phyloP scores from a whole-genome alignment of 2,888 invertebrate species.

The Xanthostigma xanthostigma region DNA sequence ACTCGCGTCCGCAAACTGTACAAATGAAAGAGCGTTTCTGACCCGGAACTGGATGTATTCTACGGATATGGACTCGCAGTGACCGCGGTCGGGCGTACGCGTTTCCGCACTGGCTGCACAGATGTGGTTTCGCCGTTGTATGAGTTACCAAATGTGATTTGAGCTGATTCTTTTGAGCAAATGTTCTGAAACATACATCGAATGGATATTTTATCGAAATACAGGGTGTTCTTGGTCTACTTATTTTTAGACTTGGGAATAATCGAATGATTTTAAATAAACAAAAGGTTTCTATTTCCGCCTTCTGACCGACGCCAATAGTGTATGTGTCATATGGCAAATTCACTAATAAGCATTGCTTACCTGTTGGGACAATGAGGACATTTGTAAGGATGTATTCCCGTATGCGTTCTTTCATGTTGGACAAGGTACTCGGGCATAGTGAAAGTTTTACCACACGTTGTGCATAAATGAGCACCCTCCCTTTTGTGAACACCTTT shows the following conservation, averaged over 20 bases:
- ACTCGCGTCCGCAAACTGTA: not conserved
- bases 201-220: too few species aligned
- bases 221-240: too few species aligned
- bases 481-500: slow-evolving; percentile 7
- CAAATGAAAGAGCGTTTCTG: not conserved
- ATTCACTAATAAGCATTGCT: too few species aligned
- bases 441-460: slow-evolving; percentile 1
- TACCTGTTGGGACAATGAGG: slow-evolving; percentile 8
- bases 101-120: slow-evolving; percentile 8
- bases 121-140: slow-evolving; percentile 8
- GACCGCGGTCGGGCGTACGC: slow-evolving; percentile 7
- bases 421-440: not conserved
- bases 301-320: too few species aligned
- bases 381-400: slow-evolving; percentile 8
- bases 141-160: slow-evolving; percentile 10
- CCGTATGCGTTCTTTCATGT: slow-evolving; percentile 6
- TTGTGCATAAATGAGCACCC: slow-evolving; percentile 7
- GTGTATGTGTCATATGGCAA: too few species aligned
- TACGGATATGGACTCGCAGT: slow-evolving; percentile 8
- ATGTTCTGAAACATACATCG: slow-evolving; percentile 4
- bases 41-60: slow-evolving; percentile 6
- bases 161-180: slow-evolving; percentile 9
- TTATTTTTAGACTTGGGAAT: too few species aligned
- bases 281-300: too few species aligned
- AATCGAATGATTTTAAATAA: too few species aligned